Conservation (phyloP, 1,140 invertebrate species). For the Hycleus cichorii region DNA sequence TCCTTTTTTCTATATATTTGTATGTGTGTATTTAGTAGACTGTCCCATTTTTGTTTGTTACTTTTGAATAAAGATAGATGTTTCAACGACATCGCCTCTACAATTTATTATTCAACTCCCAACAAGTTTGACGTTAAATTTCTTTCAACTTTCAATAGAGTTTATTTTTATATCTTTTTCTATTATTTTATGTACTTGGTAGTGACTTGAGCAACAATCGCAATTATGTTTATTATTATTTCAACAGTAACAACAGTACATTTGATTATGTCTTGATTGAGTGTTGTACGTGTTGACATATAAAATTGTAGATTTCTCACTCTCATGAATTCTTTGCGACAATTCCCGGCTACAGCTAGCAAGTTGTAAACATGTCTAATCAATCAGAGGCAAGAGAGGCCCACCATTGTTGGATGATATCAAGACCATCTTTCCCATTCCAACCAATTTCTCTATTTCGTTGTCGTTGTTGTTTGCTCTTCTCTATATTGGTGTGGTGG, state of each 20-base stretch:
- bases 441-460: slow-evolving; percentile 14
- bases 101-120: slow-evolving; percentile 9
- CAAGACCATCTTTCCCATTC: slow-evolving; percentile 15
- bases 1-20: slow-evolving; percentile 8
- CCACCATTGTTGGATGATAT: background rate
- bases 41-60: slow-evolving; percentile 14
- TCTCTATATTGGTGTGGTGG: background rate
- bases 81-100: background rate
- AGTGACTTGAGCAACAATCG: no score
- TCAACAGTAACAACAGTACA: no score
- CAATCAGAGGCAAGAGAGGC: slow-evolving; percentile 18
- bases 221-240: no score
- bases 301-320: slow-evolving; percentile 4
- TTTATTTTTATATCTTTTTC: background rate
- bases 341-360: background rate
- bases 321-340: slow-evolving; percentile 2
- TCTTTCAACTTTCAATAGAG: background rate
- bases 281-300: slow-evolving; percentile 4
- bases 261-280: background rate
- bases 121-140: background rate
- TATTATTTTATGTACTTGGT: background rate
- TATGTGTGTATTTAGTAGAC: background rate
- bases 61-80: slow-evolving; percentile 14
- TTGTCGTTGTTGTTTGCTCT: background rate
- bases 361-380: slow-evolving; percentile 19